Evolutionary conservation across 1,140 invertebrate genomes (phyloP), one percentile per base, ranked within the genome.

Genomic region (Ruditapes philippinarum): DNA sequence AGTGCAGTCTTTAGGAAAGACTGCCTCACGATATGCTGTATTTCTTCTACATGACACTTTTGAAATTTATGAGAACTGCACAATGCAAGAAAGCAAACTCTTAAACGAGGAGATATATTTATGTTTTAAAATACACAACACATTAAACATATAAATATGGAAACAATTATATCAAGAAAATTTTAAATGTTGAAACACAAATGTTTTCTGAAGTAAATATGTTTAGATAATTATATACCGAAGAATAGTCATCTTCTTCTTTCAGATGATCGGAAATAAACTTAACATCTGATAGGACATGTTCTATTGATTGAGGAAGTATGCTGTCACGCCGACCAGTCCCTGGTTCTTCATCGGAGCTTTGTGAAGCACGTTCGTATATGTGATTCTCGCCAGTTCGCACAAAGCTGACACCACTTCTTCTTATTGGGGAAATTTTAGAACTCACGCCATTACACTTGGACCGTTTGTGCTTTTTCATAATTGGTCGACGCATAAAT

Each of bases 231-330:
- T n/a, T 45, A 62, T 28, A 76, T 86, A 86, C 84, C 84, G 84
- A 86, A 54, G 33, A 19, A n/a, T 86, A 86, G 12, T 86, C 82
- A 49, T 92, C 88, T 22, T 81, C 85, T 42, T 80, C 83, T 83
- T 89, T 91, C 28, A 91, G 19, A 57, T 96, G 95, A 33, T 95
- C 93, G 2, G 95, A 95, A 45, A 96, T 96, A 78, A 94, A 96
- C 45, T 93, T 93, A 25, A 96, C 94, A 28, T 89, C 78, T 4
- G 25, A 57, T 25, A 82, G 19, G n/a, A 70, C 87, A 40, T 19
- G 28, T 76, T 57, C n/a, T 19, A 76, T 4, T 4, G 68, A 4
- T 22, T 1, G 2, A 1, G 73, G 33, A 17, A 86, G 28, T 14
- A 51, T 38, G 1, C 49, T 22, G 5, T 45, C 70, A 54, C 74